phyloP scores from a whole-genome alignment of 2,888 invertebrate species.

The Epistrophella euchroma region DNA sequence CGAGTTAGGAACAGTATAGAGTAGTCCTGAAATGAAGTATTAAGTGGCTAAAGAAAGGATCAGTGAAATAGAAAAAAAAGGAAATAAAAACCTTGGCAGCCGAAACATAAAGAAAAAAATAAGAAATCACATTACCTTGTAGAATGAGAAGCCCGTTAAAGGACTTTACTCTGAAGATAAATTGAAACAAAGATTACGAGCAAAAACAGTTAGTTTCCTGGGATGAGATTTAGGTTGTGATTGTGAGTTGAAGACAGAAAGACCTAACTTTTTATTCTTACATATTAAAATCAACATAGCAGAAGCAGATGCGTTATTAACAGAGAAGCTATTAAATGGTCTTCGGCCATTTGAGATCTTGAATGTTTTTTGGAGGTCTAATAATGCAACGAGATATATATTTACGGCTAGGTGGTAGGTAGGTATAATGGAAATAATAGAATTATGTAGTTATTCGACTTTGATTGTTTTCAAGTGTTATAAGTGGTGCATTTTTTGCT shows the following conservation, averaged over 20 bases:
- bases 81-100: conserved; percentile 6
- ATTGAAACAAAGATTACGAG: conserved; percentile 19
- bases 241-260: neutral
- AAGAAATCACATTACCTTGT: neutral
- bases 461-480: no score
- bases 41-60: conserved; percentile 34
- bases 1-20: conserved; percentile 30
- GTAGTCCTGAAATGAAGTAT: conserved; percentile 52
- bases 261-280: neutral
- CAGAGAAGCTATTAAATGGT: neutral
- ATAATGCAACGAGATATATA: no score
- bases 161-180: neutral
- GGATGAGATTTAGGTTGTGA: neutral
- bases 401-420: no score
- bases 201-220: conserved; percentile 11
- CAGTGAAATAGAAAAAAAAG: conserved; percentile 30
- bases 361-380: neutral
- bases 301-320: neutral
- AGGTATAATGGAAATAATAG: no score
- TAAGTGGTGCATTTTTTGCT: no score
- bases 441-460: no score
- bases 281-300: neutral
- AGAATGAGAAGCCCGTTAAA: conserved; percentile 1
- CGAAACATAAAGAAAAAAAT: neutral
- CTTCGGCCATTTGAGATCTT: neutral